Evolutionary conservation across 2,797 vertebrate species (phyloP), one percentile per base, ranked within the genome.

Genomic region (Sebastolobus altivelis): DNA sequence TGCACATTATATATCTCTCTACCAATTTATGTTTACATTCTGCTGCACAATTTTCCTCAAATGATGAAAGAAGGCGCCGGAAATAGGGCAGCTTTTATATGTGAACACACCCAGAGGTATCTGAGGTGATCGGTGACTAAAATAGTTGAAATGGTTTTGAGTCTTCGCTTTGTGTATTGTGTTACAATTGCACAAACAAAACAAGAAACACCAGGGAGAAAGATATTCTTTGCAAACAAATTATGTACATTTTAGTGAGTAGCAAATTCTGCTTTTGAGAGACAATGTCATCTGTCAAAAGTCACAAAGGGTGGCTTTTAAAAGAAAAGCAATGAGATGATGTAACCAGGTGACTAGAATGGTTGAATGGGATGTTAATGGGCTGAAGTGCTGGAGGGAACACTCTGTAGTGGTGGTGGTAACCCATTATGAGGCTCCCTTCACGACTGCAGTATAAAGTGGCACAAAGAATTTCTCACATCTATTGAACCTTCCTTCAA

Each of bases 351-450:
- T 78, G 65, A 68, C 40, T 67, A 20, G 75, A 85, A 75, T 0
- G 5, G 77, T 54, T 86, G 25, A 82, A 52, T 82, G 67, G 73
- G 76, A 81, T 80, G 59, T 82, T 86, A 85, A 88, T 86, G 84
- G 81, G 22, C 29, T 79, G 79, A 70, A 77, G 76, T 77, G 78
- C 84, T 80, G 29, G 54, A 77, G 75, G 87, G 80, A 85, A 82
- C 62, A 52, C 77, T 77, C 61, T 74, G 59, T 65, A 10, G 18
- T 65, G 27, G 25, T 65, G 65, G 70, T 67, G 52, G 38, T 63
- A 81, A 83, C 74, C 72, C 63, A 81, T 82, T 82, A 77, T 0
- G 5, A 68, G 59, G 52, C 72, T 85, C 72, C 73, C 46, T 55
- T 83, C 33, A 46, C 69, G 52, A 40, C 79, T 80, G 37, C 66